Base-by-base conservation (phyloP, 2,888 invertebrate genomes). In the Euplagia quadripunctaria region DNA sequence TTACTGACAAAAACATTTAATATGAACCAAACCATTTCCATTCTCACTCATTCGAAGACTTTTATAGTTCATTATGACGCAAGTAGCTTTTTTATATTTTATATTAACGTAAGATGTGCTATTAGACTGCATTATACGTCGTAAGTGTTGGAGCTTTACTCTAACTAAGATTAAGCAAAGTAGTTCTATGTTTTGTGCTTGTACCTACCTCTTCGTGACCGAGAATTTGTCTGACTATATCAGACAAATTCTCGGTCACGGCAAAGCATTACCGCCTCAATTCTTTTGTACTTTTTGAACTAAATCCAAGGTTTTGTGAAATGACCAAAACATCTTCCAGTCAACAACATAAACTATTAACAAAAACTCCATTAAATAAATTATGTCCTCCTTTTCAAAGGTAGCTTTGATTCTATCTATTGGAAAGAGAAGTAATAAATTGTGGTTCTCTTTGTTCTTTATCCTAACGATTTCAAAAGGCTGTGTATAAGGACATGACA, bases 311-410 rank as follows among this genome's bases (percentile, higher is more conserved):
- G 41, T 42, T 55, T 42, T n/a, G 11, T 12, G 5, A 41, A 52
- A 64, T 42, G n/a, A 43, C n/a, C 2, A n/a, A 64, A 49, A 12
- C 65, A 46, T 52, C 17, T 64, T 43, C 41, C 31, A 58, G 49
- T 16, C 46, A 52, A 6, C 61, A 43, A 64, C 16, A 20, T 64
- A 55, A 61, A 66, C 61, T 58, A 69, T 78, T 76, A 68, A 46
- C 46, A 69, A 79, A 77, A 80, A 64, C 72, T 74, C 65, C 80
- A 83, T 84, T 77, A 79, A 82, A 80, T 79, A 79, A 81, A 86
- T 83, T 75, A 76, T 72, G 61, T 66, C 77, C 73, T 80, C 75
- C 80, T 74, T 79, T 85, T 79, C 70, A 81, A 81, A 71, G 72
- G 75, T 71, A 78, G 68, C 71, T 69, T 76, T 77, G 73, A 81